Evolutionary conservation across 1,140 invertebrate species (phyloP).

Genomic region (Acromyrmex charruanus): DNA sequence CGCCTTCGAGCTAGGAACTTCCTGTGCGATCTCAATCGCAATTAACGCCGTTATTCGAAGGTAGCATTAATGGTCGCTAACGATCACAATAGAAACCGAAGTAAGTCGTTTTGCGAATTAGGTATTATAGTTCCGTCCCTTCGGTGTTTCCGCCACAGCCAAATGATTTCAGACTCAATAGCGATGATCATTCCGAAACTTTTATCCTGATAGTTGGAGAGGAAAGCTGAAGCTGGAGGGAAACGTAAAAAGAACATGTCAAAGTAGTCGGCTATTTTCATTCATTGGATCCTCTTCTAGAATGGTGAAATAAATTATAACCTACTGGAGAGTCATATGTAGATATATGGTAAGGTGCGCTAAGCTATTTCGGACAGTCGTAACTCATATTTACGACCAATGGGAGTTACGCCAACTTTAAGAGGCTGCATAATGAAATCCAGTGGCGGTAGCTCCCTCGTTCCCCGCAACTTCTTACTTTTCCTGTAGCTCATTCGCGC

Average conservation of each 20-base stretch:
- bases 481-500: conserved; percentile 40
- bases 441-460: conserved; percentile 72
- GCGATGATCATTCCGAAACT: conserved; percentile 9
- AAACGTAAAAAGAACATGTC: conserved; percentile 39
- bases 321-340: conserved; percentile 66
- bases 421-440: conserved; percentile 85
- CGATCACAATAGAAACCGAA: conserved; percentile 24
- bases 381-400: conserved; percentile 85
- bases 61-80: conserved; percentile 15
- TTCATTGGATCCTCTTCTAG: conserved; percentile 76
- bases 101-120: not conserved
- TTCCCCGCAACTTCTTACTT: conserved; percentile 36
- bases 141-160: not conserved
- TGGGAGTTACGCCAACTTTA: conserved; percentile 85
- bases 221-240: not conserved
- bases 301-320: conserved; percentile 80
- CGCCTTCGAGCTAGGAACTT: conserved; percentile 4
- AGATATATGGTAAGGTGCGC: conserved; percentile 73
- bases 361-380: conserved; percentile 80
- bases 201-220: not conserved
- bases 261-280: conserved; percentile 73
- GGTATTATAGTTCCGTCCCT: not conserved
- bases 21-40: conserved; percentile 25
- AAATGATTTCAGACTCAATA: conserved; percentile 22
- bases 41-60: conserved; percentile 35